phyloP scores from a whole-genome alignment of 2,113 vertebrate species.

The Anseranas semipalmata region DNA sequence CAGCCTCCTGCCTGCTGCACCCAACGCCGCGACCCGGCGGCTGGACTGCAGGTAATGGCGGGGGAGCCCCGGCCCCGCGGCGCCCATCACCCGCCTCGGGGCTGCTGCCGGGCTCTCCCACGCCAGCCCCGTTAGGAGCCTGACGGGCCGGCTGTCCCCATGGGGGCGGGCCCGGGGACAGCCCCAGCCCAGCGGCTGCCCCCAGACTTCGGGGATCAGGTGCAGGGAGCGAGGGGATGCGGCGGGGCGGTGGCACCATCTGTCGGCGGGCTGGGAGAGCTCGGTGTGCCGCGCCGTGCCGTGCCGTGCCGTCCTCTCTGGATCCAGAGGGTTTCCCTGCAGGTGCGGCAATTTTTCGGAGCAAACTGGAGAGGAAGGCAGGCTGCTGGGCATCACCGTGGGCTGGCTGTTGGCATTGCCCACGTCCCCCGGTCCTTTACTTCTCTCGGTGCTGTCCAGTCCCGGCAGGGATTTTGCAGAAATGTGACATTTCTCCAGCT shows the following conservation, averaged over 20 bases:
- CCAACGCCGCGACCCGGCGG: constrained; percentile 15
- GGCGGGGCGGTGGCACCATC: background rate
- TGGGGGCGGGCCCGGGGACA: too few relatives aligned
- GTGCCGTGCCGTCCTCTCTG: too few relatives aligned
- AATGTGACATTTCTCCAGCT: background rate
- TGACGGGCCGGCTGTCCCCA: background rate
- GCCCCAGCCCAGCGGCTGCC: background rate
- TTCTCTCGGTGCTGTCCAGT: background rate
- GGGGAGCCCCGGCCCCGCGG: background rate
- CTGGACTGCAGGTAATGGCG: background rate
- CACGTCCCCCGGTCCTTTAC: background rate
- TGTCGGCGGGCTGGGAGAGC: background rate
- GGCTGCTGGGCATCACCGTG: too few relatives aligned
- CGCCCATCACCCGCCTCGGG: background rate
- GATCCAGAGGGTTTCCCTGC: too few relatives aligned
- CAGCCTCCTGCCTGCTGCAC: constrained; percentile 56
- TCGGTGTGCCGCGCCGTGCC: background rate
- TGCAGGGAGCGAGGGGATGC: background rate
- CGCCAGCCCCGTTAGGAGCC: accelerated
- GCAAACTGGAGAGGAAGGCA: too few relatives aligned
- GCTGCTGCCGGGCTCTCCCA: background rate
- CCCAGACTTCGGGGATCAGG: background rate
- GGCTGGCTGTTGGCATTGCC: background rate
- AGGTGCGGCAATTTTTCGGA: too few relatives aligned
- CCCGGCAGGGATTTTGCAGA: background rate